Conservation (phyloP, 2,113 vertebrate genomes). For the Solenodon paradoxus region DNA sequence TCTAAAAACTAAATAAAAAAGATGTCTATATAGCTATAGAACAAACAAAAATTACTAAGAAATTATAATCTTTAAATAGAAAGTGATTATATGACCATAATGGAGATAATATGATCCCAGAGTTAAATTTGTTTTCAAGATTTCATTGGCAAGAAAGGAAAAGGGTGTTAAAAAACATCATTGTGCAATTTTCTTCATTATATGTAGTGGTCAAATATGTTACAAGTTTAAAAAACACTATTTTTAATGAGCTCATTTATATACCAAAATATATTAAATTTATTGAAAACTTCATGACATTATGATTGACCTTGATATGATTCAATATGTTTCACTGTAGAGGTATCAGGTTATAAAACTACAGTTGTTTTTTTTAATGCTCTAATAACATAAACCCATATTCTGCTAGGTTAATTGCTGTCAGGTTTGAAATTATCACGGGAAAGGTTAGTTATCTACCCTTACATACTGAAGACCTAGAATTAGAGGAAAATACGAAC, state of each 20-base stretch:
- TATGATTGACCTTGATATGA: neutral
- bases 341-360: neutral
- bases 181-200: neutral
- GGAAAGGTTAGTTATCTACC: neutral
- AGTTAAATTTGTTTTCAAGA: neutral
- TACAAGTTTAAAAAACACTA: neutral
- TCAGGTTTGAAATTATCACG: neutral
- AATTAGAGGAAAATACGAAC: neutral
- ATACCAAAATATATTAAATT: neutral
- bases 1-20: neutral
- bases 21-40: neutral
- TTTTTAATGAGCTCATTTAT: neutral
- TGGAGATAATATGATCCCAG: neutral
- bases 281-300: neutral
- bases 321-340: neutral
- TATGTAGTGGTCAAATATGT: neutral
- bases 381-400: neutral
- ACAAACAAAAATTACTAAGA: neutral
- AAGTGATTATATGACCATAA: neutral
- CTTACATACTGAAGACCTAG: neutral
- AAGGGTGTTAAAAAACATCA: rapidly evolving
- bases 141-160: neutral
- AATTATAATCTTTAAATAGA: neutral
- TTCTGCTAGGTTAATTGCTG: neutral
- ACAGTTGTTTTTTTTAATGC: neutral